Base-by-base conservation (phyloP, 2,888 invertebrate genomes). In the Odontothrips loti region DNA sequence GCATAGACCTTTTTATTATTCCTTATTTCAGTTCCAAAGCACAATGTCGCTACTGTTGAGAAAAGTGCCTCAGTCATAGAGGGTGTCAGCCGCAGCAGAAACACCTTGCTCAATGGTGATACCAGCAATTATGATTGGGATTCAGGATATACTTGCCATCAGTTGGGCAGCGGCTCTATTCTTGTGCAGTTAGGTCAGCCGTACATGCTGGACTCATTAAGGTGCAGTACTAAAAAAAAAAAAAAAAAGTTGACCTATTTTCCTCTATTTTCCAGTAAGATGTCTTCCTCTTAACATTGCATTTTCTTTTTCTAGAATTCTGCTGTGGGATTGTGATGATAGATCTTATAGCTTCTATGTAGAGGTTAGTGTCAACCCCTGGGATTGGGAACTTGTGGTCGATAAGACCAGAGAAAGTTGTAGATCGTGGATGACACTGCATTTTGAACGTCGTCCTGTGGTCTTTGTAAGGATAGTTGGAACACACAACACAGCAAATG, bases 41-140 rank as follows among this genome's bases (percentile, higher is more conserved):
- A 93, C 85, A 99, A 99, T 89, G 96, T 99, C 79, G 98, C 99
- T 80, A 96, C 97, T 0, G 91, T 95, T 83, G 93, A 94, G 82
- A 92, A 93, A 85, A 95, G 96, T 87, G 99, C 99, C 2, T 93
- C 93, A 85, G 99, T 99, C 82, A 94, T 96, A 79, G 99, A 99
- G 89, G 99, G 99, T 82, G 99, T 99, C 12, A 92, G 92, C 83
- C 94, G 99, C 17, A 94, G 95, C 79, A 91, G 98, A 84, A 98
- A 99, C 90, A 96, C 97, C 0, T 90, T 99, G 17, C 91, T 99
- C 82, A 98, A 99, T 90, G 99, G 99, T 20, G 97, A 99, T 87
- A 95, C 92, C 81, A 92, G 93, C 85, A 94, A 95, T 88, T 99
- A 99, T 88, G 98, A 99, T 89, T 99, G 98, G 98, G 99, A 99